Conservation (phyloP, 2,797 vertebrate genomes). For the Pseudochaenichthys georgianus region DNA sequence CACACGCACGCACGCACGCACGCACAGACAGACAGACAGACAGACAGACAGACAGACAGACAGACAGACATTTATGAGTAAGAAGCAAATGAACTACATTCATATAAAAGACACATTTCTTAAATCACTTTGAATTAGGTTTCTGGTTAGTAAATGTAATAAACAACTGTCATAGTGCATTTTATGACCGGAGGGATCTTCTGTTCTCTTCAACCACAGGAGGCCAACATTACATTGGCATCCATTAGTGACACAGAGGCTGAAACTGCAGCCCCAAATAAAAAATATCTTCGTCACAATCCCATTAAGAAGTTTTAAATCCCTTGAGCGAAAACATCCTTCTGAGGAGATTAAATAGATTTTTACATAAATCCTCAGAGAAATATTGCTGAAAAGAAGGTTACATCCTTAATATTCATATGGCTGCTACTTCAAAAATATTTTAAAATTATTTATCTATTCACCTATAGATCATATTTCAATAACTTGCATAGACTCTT, state of each 20-base stretch:
- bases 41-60: too few species aligned
- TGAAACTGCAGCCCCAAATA: constrained; percentile 28
- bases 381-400: neutral
- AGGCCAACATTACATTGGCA: constrained; percentile 15
- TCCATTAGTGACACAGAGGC: constrained; percentile 59
- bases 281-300: constrained; percentile 33
- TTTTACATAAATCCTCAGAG: neutral
- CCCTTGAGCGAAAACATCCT: neutral
- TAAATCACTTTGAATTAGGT: neutral
- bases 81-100: neutral
- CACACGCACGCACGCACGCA: too few species aligned
- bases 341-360: neutral
- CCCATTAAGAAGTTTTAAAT: constrained; percentile 20
- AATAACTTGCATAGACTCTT: too few species aligned
- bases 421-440: too few species aligned
- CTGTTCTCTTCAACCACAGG: too few species aligned
- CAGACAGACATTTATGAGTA: too few species aligned
- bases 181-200: constrained; percentile 7
- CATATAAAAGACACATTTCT: neutral
- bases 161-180: neutral
- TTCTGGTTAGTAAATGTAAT: too few species aligned
- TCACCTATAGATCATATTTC: too few species aligned
- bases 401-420: too few species aligned
- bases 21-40: too few species aligned
- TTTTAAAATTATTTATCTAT: too few species aligned